Base-by-base conservation (phyloP, 2,888 invertebrate genomes). In the Drosophila bunnanda region DNA sequence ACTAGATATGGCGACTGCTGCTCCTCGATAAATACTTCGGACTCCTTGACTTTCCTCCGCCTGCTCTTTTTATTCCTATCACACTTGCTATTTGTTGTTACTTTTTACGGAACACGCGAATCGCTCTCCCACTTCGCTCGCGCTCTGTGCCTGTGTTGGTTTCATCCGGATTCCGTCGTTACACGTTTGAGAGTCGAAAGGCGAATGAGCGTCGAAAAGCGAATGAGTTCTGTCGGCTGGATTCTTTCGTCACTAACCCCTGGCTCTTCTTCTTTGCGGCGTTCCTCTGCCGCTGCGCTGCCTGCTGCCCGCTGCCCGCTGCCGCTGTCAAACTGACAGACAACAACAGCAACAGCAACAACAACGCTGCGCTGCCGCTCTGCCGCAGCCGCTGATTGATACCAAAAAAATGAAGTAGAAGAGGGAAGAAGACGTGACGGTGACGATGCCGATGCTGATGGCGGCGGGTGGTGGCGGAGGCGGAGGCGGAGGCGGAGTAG, bases 131-230 rank as follows among this genome's bases (percentile, higher is more conserved):
- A 54, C 65, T 65, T 76, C 79, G 80, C 67, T 75, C 82, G 81
- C 80, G 58, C 69, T 79, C 44, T 69, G 68, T 75, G 62, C 50
- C 32, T 48, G 48, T 71, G 74, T 82, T 78, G 61, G 73, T 61
- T 77, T 88, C 89, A 87, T 84, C 80, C 88, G 87, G 89, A 86
- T 84, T 81, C 90, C 89, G 90, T 90, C 91, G 90, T 91, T 90
- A 86, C 89, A 88, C 90, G 89, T 88, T 89, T 88, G 89, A 91
- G 90, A 88, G 90, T 90, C 90, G 88, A 89, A 90, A 90, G 89
- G 90, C 89, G 91, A 91, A 91, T 91, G 90, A 89, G 77, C 87
- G 90, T 90, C 90, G 88, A 89, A 90, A 90, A 90, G 90, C 89
- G 91, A 91, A 91, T 91, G 90, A 89, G 77, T 87, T 65, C 81